phyloP scores from a whole-genome alignment of 2,888 invertebrate genomes.

The Muschampia plurimacula region DNA sequence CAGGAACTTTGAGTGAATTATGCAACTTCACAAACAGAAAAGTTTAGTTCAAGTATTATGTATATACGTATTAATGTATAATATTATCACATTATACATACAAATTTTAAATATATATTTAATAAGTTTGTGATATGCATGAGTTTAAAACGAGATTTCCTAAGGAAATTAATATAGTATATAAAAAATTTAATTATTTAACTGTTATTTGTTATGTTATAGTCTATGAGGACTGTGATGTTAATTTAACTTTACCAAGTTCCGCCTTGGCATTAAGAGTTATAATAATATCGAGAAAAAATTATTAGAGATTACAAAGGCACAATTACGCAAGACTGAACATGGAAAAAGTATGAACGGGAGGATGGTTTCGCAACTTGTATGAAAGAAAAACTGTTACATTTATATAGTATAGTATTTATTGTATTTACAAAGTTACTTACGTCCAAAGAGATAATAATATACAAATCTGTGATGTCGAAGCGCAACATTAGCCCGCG shows the following conservation, averaged over 20 bases:
- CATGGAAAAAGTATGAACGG: neutral
- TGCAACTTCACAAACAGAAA: too few species aligned
- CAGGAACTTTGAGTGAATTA: too few species aligned
- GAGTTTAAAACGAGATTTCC: neutral
- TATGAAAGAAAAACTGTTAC: conserved; percentile 1
- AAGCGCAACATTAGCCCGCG: conserved; percentile 44
- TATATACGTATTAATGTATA: too few species aligned
- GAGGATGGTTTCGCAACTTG: neutral
- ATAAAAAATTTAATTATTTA: conserved; percentile 9
- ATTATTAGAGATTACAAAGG: neutral
- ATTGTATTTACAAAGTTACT: conserved; percentile 45
- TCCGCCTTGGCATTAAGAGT: neutral
- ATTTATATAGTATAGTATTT: conserved; percentile 34
- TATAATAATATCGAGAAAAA: neutral
- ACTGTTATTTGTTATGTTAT: conserved; percentile 23
- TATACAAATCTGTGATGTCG: conserved; percentile 50
- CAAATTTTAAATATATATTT: neutral
- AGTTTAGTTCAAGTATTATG: too few species aligned
- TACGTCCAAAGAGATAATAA: conserved; percentile 55
- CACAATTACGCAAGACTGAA: conserved; percentile 1
- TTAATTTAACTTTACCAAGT: conserved; percentile 14
- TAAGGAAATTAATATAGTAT: conserved; percentile 1
- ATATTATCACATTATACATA: too few species aligned
- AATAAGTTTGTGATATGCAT: conserved; percentile 10
- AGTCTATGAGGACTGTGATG: conserved; percentile 30